Percentiles rank a stretch among this genome's conserved stretches.
Evolutionary conservation across 2,113 vertebrate genomes (phyloP).

Genomic region (Corythaeola cristata): DNA sequence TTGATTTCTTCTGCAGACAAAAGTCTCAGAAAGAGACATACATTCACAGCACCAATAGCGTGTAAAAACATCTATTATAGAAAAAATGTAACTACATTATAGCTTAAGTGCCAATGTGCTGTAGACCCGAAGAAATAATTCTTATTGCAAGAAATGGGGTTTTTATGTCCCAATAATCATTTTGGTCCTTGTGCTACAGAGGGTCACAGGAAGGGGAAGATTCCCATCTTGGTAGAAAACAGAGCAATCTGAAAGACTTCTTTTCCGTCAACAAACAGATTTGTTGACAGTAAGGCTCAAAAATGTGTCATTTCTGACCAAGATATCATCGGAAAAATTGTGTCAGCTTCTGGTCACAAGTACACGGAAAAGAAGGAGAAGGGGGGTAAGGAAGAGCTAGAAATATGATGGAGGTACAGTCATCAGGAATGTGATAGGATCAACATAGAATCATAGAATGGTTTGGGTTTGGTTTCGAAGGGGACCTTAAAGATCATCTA

Average conservation of each 20-base stretch:
- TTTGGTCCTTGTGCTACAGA: background rate
- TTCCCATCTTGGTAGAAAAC: slow-evolving; percentile 11
- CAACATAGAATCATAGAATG: background rate
- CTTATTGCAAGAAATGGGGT: slow-evolving; percentile 21
- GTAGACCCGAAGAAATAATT: slow-evolving; percentile 30
- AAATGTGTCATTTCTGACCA: slow-evolving; percentile 22
- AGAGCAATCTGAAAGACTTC: background rate
- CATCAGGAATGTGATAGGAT: background rate
- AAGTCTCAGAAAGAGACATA: slow-evolving; percentile 29
- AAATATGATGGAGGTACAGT: background rate
- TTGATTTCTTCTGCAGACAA: slow-evolving; percentile 52
- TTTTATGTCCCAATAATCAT: slow-evolving; percentile 23
- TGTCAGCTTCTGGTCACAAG: background rate
- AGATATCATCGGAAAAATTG: background rate
- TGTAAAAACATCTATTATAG: slow-evolving; percentile 35
- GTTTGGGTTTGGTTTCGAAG: too few species aligned
- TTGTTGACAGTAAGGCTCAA: background rate
- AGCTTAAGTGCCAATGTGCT: slow-evolving; percentile 5
- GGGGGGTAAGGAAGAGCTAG: background rate
- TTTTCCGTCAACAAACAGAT: background rate
- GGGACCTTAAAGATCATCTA: too few species aligned
- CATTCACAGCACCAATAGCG: background rate
- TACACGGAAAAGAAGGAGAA: background rate
- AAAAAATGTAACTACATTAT: slow-evolving; percentile 5
- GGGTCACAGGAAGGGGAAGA: background rate